Conservation (phyloP, 1,140 invertebrate genomes). For the Dendroctonus valens region DNA sequence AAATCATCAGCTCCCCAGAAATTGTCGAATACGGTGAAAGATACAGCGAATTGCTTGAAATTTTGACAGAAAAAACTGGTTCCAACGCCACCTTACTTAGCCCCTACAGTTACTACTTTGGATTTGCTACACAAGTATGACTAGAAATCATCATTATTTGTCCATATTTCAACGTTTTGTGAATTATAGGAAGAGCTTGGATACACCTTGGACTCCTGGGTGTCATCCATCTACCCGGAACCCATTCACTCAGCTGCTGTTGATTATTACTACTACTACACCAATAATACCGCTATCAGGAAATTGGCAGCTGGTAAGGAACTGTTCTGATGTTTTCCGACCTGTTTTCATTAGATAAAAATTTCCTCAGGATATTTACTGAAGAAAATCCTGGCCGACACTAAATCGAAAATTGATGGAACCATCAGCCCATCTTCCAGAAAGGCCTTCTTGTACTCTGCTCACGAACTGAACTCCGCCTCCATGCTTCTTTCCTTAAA, state of each 20-base stretch:
- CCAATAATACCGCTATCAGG: slow-evolving; percentile 1
- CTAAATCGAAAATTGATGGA: slow-evolving; percentile 11
- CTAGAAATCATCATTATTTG: neutral
- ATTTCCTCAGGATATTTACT: slow-evolving; percentile 17
- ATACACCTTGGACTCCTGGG: slow-evolving; percentile 4
- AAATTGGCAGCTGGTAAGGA: neutral
- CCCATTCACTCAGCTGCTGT: slow-evolving; percentile 10
- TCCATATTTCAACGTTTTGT: neutral
- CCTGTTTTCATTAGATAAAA: neutral
- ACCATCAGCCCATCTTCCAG: slow-evolving; percentile 6
- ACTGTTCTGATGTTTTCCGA: neutral
- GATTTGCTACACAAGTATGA: slow-evolving; percentile 8
- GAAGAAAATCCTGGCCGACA: slow-evolving; percentile 32
- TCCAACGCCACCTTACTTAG: neutral
- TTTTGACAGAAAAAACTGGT: neutral
- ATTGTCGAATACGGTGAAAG: slow-evolving; percentile 2
- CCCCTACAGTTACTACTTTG: slow-evolving; percentile 16
- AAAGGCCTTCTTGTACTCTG: slow-evolving; percentile 35
- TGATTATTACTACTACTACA: slow-evolving; percentile 8
- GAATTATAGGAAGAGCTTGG: slow-evolving; percentile 5
- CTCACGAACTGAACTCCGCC: slow-evolving; percentile 31
- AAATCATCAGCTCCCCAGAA: neutral
- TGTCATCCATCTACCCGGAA: slow-evolving; percentile 1
- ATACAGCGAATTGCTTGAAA: slow-evolving; percentile 1
- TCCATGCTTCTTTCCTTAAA: slow-evolving; percentile 15